Evolutionary conservation across 1,140 invertebrate species (phyloP).

Genomic region (Bombus sylvicola): DNA sequence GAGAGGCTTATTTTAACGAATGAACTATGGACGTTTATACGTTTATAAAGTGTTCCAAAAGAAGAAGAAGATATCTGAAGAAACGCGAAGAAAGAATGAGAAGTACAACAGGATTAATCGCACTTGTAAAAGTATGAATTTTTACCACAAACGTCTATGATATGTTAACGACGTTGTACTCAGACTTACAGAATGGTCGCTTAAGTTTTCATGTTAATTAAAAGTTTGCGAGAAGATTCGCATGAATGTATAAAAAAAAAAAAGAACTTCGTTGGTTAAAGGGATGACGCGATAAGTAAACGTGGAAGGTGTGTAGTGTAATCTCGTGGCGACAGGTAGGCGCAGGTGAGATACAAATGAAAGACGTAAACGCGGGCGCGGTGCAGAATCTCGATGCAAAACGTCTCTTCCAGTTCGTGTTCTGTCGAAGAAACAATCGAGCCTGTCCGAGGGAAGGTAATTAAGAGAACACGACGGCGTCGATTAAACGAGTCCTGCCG

Average conservation of each 20-base stretch:
- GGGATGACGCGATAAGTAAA: too few relatives aligned
- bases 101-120: too few relatives aligned
- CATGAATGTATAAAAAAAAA: too few relatives aligned
- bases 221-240: neutral
- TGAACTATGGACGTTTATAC: too few relatives aligned
- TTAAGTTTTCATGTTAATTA: neutral
- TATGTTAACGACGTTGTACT: neutral
- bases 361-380: conserved; percentile 53
- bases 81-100: too few relatives aligned
- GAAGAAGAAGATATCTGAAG: too few relatives aligned
- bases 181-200: neutral
- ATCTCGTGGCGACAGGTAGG: conserved; percentile 1
- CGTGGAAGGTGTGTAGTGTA: conserved; percentile 15
- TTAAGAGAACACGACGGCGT: conserved; percentile 64
- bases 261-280: neutral
- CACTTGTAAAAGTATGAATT: too few relatives aligned
- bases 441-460: conserved; percentile 61
- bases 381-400: conserved; percentile 34
- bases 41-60: too few relatives aligned
- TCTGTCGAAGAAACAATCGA: conserved; percentile 60
- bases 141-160: neutral
- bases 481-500: conserved; percentile 65
- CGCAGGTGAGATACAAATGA: conserved; percentile 60
- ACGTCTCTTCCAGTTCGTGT: conserved; percentile 48
- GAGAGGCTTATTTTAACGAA: too few relatives aligned